Percentiles rank a stretch among this genome's conserved stretches.
phyloP scores from a whole-genome alignment of 2,113 vertebrate genomes.

The Plotosus lineatus region DNA sequence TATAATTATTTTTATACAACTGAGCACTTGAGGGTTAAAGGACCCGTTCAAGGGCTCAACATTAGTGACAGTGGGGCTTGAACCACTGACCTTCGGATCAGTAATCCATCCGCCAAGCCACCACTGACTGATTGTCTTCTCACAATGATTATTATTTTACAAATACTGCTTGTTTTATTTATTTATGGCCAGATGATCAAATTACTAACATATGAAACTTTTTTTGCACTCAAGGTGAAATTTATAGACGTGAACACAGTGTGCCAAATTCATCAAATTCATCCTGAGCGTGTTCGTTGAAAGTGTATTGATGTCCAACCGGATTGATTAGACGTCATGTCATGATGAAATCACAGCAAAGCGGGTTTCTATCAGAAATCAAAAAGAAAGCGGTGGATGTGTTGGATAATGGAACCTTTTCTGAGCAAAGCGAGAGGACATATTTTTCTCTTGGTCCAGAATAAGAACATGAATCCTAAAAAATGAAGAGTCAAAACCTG shows the following conservation, averaged over 20 bases:
- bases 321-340: background rate
- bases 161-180: background rate
- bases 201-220: background rate
- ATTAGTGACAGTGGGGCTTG: too few relatives aligned
- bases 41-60: too few relatives aligned
- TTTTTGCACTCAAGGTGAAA: background rate
- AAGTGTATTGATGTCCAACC: background rate
- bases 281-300: too few relatives aligned
- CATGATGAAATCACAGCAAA: background rate
- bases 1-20: too few relatives aligned
- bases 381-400: background rate
- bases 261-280: too few relatives aligned
- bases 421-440: too few relatives aligned
- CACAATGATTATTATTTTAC: too few relatives aligned
- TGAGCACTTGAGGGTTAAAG: too few relatives aligned
- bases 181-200: background rate
- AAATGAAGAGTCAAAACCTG: background rate
- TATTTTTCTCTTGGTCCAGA: too few relatives aligned
- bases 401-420: background rate
- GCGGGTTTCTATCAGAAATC: background rate
- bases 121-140: too few relatives aligned
- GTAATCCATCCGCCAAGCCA: too few relatives aligned
- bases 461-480: background rate
- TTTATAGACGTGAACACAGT: background rate
- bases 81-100: too few relatives aligned